These are phyloP conservation scores for Drosophila carrolli DNA, from an alignment of 1,140 invertebrate species.

Conservation along the genomic window DNA sequence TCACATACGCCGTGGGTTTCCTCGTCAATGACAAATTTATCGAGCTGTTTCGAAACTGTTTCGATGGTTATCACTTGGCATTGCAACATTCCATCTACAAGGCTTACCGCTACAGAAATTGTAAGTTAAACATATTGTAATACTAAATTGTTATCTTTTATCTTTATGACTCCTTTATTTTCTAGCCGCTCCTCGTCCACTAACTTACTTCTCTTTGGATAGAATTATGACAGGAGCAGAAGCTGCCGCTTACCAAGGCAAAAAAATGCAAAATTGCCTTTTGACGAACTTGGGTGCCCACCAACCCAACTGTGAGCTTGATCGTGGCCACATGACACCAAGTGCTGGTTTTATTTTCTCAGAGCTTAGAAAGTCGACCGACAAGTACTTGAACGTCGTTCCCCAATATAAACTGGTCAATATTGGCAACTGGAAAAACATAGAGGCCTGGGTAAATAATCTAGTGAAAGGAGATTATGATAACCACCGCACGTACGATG, in stretches of 20 bases:
- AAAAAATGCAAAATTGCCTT: neutral
- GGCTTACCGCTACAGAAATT: slow-evolving; percentile 5
- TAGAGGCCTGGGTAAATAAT: slow-evolving; percentile 37
- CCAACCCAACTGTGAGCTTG: slow-evolving; percentile 15
- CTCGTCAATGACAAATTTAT: slow-evolving; percentile 4
- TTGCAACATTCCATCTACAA: slow-evolving; percentile 36
- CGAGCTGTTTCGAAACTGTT: slow-evolving; percentile 51
- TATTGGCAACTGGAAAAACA: slow-evolving; percentile 52
- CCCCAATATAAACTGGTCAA: slow-evolving; percentile 40
- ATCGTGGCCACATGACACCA: slow-evolving; percentile 50
- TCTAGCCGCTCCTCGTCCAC: neutral
- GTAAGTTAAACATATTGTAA: slow-evolving; percentile 13
- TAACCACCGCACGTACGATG: neutral
- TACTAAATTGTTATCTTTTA: too few relatives aligned
- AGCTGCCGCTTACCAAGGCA: too few relatives aligned
- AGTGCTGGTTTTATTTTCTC: slow-evolving; percentile 21
- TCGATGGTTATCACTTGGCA: neutral
- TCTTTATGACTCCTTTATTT: too few relatives aligned
- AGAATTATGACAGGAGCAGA: neutral
- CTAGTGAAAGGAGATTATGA: neutral
- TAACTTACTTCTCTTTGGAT: neutral
- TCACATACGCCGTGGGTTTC: slow-evolving; percentile 31
- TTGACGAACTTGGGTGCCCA: slow-evolving; percentile 7
- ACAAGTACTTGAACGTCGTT: slow-evolving; percentile 36
- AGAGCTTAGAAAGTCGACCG: slow-evolving; percentile 15